phyloP scores from a whole-genome alignment of 1,140 invertebrate species.

The Zeugodacus cucurbitae region DNA sequence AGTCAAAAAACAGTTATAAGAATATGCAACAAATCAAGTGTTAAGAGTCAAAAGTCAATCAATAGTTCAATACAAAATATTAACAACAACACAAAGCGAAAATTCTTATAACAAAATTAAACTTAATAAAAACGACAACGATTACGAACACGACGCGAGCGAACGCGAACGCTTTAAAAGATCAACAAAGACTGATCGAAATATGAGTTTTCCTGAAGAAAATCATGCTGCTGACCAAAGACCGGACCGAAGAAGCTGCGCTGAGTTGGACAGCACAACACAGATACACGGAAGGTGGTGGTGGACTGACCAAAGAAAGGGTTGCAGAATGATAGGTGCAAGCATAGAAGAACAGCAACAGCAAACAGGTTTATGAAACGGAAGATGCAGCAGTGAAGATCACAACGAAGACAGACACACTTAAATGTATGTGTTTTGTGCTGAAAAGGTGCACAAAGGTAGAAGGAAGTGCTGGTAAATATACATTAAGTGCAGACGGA shows the following conservation, averaged over 20 bases:
- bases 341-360: not conserved
- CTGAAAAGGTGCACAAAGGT: not conserved
- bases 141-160: not conserved
- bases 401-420: not conserved
- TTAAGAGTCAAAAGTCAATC: not conserved
- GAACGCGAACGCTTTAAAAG: slow-evolving; percentile 30
- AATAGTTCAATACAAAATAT: not conserved
- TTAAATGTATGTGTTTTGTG: not conserved
- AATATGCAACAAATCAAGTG: not conserved
- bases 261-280: not conserved
- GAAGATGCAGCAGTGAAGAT: not conserved
- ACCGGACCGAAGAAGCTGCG: slow-evolving; percentile 21
- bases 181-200: slow-evolving; percentile 33
- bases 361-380: not conserved
- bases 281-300: not conserved
- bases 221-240: slow-evolving; percentile 20
- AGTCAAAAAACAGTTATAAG: not conserved
- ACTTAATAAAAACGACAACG: slow-evolving; percentile 33
- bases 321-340: not conserved
- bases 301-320: not conserved
- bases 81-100: not conserved
- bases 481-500: not conserved
- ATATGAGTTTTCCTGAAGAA: not conserved
- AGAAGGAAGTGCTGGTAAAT: not conserved
- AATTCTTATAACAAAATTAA: not conserved